These are phyloP conservation scores for Xenentodon cancila DNA, from an alignment of 2,797 vertebrate genomes.

Conservation along the genomic window DNA sequence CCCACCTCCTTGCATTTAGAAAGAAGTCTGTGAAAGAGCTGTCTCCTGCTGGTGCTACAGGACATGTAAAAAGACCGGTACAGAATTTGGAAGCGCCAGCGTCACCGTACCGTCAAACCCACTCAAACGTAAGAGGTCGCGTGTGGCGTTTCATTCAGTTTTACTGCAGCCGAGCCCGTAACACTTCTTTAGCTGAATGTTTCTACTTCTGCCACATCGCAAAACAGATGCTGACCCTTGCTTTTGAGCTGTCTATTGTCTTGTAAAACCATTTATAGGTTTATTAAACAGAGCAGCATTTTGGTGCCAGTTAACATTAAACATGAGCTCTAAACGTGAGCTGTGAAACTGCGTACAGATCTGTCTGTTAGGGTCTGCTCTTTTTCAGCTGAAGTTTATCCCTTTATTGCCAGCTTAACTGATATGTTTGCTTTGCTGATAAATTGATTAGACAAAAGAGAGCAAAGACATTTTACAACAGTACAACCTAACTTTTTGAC, in stretches of 20 bases:
- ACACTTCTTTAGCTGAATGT: not conserved
- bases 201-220: too few species aligned
- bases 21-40: too few species aligned
- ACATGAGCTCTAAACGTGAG: too few species aligned
- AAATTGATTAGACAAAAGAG: not conserved
- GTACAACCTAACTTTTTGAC: too few species aligned
- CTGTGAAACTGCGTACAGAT: too few species aligned
- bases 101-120: conserved; percentile 52
- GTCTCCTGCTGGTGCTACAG: too few species aligned
- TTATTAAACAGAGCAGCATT: not conserved
- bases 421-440: not conserved
- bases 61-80: too few species aligned
- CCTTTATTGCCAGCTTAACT: not conserved
- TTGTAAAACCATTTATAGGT: not conserved
- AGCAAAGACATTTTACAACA: not conserved
- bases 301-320: too few species aligned
- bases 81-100: conserved; percentile 47
- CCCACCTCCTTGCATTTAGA: not conserved
- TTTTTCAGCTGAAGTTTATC: not conserved
- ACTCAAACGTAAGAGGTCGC: conserved; percentile 50
- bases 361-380: too few species aligned
- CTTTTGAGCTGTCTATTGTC: not conserved
- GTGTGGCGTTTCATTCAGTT: conserved; percentile 30
- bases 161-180: conserved; percentile 17
- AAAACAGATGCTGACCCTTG: too few species aligned